phyloP scores from a whole-genome alignment of 2,113 vertebrate species.

The Zapus hudsonius region DNA sequence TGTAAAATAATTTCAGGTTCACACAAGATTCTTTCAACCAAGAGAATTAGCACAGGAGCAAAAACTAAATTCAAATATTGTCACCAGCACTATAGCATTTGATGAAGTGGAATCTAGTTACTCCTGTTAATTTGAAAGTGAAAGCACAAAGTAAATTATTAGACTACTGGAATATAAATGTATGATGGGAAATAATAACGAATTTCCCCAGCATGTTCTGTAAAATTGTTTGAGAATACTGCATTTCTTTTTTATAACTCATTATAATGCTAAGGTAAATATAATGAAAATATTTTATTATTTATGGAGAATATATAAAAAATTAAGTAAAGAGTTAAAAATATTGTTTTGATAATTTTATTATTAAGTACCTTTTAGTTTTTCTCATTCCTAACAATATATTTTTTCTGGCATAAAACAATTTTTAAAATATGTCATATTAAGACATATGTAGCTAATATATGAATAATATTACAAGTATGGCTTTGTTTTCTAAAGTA shows the following conservation, averaged over 20 bases:
- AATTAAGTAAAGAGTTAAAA: no score
- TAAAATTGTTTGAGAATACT: neutral
- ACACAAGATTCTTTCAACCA: slow-evolving; percentile 66
- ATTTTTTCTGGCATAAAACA: no score
- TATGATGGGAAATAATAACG: neutral
- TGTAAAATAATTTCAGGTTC: slow-evolving; percentile 78
- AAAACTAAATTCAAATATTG: slow-evolving; percentile 18
- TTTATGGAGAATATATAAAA: no score
- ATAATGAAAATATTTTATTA: neutral
- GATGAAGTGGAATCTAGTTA: neutral
- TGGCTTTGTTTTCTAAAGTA: neutral
- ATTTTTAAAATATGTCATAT: no score
- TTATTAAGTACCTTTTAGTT: neutral
- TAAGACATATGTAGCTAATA: no score
- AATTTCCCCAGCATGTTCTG: neutral
- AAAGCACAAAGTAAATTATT: neutral
- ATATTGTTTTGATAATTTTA: neutral
- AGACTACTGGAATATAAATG: neutral
- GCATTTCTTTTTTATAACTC: neutral
- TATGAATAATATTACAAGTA: neutral
- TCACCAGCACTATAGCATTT: neutral
- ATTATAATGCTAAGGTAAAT: neutral
- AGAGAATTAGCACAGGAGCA: slow-evolving; percentile 15
- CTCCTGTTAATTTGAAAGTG: neutral
- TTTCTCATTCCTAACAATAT: no score